Evolutionary conservation across 2,797 vertebrate genomes (phyloP).

Genomic region (Rhinella marina): DNA sequence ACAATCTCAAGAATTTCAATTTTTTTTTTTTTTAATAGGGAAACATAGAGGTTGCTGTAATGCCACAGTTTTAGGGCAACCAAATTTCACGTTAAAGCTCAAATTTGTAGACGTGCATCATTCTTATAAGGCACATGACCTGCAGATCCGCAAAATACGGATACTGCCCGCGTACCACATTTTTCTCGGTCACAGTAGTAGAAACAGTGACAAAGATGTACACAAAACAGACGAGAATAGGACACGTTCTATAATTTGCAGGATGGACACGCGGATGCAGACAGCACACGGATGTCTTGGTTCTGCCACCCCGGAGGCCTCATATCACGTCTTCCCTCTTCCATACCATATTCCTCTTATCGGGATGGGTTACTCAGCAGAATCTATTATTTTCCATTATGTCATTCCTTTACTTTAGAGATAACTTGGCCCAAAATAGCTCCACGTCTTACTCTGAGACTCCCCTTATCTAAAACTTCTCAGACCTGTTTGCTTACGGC

Average conservation of each 20-base stretch:
- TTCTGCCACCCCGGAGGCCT: no score
- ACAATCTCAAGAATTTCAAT: neutral
- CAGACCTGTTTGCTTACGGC: conserved; percentile 15
- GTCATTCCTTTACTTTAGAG: neutral
- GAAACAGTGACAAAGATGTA: no score
- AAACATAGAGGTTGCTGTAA: neutral
- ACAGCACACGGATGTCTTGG: no score
- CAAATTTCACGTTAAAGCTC: neutral
- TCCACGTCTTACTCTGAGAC: neutral
- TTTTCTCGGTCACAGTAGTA: no score
- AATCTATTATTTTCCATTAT: neutral
- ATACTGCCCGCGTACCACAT: no score
- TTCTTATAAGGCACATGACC: no score
- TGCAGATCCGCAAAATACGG: no score
- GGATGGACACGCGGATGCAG: no score
- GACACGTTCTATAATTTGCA: no score
- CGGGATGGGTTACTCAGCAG: neutral
- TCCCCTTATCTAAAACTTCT: conserved; percentile 27
- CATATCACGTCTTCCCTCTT: no score
- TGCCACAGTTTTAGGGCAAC: neutral
- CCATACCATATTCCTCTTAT: neutral
- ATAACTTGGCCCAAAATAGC: conserved; percentile 5
- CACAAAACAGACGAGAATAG: no score
- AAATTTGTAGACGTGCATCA: no score
- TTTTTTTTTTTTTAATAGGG: neutral